Base-by-base conservation (phyloP, 2,113 vertebrate genomes). In the Asarcornis scutulata region DNA sequence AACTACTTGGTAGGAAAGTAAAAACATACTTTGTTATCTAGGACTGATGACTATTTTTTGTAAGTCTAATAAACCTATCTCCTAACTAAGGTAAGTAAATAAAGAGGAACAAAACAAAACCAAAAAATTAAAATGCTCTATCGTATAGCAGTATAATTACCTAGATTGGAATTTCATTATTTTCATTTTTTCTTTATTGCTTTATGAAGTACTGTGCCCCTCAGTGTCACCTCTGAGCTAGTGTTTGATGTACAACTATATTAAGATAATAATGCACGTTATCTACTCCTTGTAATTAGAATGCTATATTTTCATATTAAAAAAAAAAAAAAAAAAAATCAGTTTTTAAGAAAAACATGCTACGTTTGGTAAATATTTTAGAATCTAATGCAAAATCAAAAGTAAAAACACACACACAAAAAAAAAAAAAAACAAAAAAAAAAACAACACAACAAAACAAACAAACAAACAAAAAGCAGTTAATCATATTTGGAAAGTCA, bases 381-480 rank as follows among this genome's bases (percentile, higher is more conserved):
- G 17, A 46, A 79, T 66, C 1, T 15, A 83, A 42, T 42, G 5
- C 1, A 62, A 38, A 60, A 34, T 53, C 2, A 20, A 62, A 62
- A 55, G 7, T 17, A 13, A n/a, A 60, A 81, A 60, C 2, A 9
- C 22, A n/a, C n/a, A n/a, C n/a, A n/a, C 11, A 50, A 50, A 50
- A 50, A 23, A 21, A 38, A 9, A 38, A 38, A 9, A 38, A 38
- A 38, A 38, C n/a, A n/a, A n/a, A n/a, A n/a, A n/a, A n/a, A n/a
- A n/a, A n/a, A 38, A 38, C 38, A 38, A n/a, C n/a, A n/a, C 11
- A 50, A 50, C 23, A 50, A 23, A 38, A 38, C 38, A 38, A 38
- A 38, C 38, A 38, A 38, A 38, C 8, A 38, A 48, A 23, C 36
- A 23, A 25, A 13, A 23, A 23, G 0, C 2, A 17, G 7, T 63